phyloP scores from a whole-genome alignment of 2,113 vertebrate species.

The Oncorhynchus nerka region DNA sequence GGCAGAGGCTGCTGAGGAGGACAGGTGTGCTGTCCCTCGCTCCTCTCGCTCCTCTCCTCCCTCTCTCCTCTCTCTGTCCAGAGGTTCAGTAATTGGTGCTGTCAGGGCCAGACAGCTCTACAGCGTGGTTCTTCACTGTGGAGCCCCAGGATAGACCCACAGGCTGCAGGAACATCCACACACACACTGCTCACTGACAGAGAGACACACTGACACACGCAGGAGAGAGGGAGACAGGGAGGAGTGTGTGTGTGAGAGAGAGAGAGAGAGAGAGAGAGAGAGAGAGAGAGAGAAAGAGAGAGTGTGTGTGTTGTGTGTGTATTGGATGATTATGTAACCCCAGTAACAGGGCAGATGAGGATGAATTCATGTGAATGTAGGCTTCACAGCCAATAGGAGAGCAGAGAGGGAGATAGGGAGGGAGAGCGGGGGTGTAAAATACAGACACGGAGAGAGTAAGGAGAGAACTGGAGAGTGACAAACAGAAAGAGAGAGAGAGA shows the following conservation, averaged over 20 bases:
- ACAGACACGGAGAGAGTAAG: not conserved
- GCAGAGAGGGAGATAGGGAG: not conserved
- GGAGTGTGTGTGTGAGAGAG: not conserved
- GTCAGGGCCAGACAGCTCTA: conserved; percentile 29
- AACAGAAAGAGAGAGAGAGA: not conserved
- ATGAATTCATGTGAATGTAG: conserved; percentile 40
- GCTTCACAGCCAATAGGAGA: conserved; percentile 10
- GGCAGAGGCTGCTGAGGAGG: not conserved
- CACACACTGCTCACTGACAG: not conserved
- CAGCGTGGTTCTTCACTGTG: not conserved
- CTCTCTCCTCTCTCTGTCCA: not conserved
- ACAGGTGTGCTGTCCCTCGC: not conserved
- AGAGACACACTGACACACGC: not conserved
- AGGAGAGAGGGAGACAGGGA: not conserved
- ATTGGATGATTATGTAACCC: conserved; percentile 50
- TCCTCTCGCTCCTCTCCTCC: not conserved
- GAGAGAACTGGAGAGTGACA: not conserved
- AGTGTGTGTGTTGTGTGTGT: not conserved
- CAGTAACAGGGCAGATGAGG: conserved; percentile 44
- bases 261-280: not conserved
- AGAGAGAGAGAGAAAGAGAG: not conserved
- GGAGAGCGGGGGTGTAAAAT: not conserved
- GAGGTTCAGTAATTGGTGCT: conserved; percentile 3
- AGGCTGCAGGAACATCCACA: not conserved
- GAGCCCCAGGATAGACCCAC: not conserved